A percentile compares a stretch with the other conserved stretches of the same genome.
Evolutionary conservation across 2,888 invertebrate genomes (phyloP).

Genomic region (Tachina lurida): DNA sequence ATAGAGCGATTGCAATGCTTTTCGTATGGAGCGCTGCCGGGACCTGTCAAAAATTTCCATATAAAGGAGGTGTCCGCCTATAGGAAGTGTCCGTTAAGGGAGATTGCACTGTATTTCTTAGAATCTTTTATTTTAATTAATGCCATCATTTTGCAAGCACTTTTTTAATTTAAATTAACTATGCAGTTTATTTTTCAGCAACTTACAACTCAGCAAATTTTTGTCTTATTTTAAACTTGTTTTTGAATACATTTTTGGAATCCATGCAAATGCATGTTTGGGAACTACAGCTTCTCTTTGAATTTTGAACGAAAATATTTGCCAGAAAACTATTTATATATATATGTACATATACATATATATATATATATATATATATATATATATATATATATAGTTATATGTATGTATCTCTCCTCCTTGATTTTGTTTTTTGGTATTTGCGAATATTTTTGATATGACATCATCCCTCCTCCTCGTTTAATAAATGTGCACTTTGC

Average conservation of each 20-base stretch:
- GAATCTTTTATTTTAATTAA: no score
- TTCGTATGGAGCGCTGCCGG: no score
- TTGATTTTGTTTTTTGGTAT: constrained; percentile 63
- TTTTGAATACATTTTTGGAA: not conserved
- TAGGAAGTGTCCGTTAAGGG: no score
- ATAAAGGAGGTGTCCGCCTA: no score
- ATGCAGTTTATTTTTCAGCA: no score
- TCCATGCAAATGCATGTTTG: not conserved
- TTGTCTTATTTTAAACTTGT: not conserved
- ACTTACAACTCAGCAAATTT: no score
- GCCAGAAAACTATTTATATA: not conserved
- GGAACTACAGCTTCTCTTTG: not conserved
- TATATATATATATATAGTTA: not conserved
- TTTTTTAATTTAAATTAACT: no score
- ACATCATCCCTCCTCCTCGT: constrained; percentile 48
- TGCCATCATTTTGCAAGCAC: no score
- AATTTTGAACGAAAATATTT: constrained; percentile 40
- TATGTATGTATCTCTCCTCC: constrained; percentile 30
- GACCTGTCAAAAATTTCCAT: no score
- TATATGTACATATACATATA: no score
- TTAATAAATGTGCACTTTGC: constrained; percentile 54
- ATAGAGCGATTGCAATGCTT: no score
- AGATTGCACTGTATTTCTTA: no score
- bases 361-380: not conserved
- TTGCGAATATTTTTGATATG: constrained; percentile 43